Evolutionary conservation across 2,888 invertebrate species (phyloP).

Genomic region (Caenorhabditis sp.): DNA sequence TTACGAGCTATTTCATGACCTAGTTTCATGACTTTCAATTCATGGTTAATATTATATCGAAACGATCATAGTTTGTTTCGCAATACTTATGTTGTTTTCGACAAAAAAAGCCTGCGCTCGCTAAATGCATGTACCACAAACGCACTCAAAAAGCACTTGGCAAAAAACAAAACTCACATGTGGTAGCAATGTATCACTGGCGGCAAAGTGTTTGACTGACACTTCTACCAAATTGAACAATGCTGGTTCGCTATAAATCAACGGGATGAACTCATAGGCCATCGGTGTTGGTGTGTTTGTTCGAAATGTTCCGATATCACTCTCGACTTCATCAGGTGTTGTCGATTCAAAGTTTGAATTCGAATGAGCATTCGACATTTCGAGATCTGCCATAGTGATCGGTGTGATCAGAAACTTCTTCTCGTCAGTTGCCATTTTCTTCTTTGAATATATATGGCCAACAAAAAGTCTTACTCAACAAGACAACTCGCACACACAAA

Average conservation of each 20-base stretch:
- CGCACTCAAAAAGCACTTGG: constrained; percentile 16
- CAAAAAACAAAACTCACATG: constrained; percentile 16
- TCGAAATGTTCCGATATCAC: constrained; percentile 19
- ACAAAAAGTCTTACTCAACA: neutral
- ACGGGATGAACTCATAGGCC: constrained; percentile 39
- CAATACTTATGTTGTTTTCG: too few relatives aligned
- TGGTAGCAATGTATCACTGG: constrained; percentile 45
- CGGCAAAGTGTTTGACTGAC: constrained; percentile 36
- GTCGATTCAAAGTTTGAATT: constrained; percentile 28
- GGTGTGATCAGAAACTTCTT: constrained; percentile 43
- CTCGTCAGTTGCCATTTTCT: constrained; percentile 30
- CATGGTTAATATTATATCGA: too few relatives aligned
- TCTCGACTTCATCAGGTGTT: constrained; percentile 14
- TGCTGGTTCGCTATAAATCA: constrained; percentile 46
- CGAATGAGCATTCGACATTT: constrained; percentile 22
- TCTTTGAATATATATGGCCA: neutral
- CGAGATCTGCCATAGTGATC: constrained; percentile 31
- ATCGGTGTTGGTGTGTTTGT: constrained; percentile 28
- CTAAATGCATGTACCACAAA: constrained; percentile 28
- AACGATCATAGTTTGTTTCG: too few relatives aligned
- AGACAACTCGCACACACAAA: neutral
- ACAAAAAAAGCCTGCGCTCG: neutral
- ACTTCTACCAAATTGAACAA: constrained; percentile 37
- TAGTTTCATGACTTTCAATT: too few relatives aligned
- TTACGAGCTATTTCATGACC: too few relatives aligned